Conservation (phyloP, 2,113 vertebrate species). For the Nyctereutes procyonoides region DNA sequence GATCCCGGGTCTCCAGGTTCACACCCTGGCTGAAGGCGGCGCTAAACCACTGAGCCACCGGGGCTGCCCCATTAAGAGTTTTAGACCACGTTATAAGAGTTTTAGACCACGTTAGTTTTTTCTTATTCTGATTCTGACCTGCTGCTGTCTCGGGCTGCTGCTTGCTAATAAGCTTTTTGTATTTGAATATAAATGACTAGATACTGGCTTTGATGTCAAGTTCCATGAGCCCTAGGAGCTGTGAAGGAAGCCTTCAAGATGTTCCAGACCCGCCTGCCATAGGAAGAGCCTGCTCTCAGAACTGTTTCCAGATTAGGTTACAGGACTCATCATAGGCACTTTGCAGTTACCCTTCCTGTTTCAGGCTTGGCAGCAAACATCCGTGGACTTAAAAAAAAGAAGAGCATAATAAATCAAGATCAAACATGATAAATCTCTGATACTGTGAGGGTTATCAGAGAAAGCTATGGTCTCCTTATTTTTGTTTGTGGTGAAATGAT, state of each 20-base stretch:
- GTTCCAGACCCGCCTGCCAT: background rate
- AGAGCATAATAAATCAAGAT: background rate
- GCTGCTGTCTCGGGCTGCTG: background rate
- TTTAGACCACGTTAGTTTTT: background rate
- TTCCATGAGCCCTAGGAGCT: background rate
- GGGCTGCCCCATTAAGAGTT: background rate
- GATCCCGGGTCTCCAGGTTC: too few species aligned
- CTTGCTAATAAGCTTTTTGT: background rate
- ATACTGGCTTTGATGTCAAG: background rate
- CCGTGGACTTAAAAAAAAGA: background rate
- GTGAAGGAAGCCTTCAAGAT: background rate
- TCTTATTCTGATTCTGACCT: background rate
- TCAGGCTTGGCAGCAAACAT: background rate
- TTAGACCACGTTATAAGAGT: background rate
- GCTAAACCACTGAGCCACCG: too few species aligned
- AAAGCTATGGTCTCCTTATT: background rate
- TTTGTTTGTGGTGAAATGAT: conserved; percentile 53
- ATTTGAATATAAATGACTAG: conserved; percentile 21
- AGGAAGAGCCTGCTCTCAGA: background rate
- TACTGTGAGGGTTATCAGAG: background rate
- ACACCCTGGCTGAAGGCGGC: too few species aligned
- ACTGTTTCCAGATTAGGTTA: background rate
- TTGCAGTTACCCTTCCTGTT: background rate
- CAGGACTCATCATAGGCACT: background rate
- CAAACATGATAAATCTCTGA: conserved; percentile 6